Base-by-base conservation (phyloP, 2,888 invertebrate genomes). In the Cryptus armator region DNA sequence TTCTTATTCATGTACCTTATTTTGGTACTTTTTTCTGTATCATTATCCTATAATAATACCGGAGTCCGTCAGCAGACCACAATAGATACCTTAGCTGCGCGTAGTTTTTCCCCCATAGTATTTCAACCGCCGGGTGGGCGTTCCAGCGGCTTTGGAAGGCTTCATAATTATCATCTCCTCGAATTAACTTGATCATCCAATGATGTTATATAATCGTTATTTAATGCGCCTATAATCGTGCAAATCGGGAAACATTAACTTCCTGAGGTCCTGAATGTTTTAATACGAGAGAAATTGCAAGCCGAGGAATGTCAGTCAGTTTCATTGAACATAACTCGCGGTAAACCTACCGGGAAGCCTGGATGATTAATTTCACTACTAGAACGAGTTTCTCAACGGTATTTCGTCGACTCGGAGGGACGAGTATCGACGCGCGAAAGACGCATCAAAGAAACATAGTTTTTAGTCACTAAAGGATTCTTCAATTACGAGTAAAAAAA, bases 21-120 rank as follows among this genome's bases (percentile, higher is more conserved):
- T 64, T 68, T 56, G 53, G 5, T 37, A 16, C 37, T 3, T 71
- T 51, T 29, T 56, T 29, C 16, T 56, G 72, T 74, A 44, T 78
- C 32, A 67, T 78, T 83, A 79, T 48, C 37, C 59, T 48, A 2
- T 29, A 53, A 67, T 67, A 59, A 81, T 1, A 19, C 12, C 68
- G 59, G 44, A 37, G 46, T 67, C 59, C 32, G 67, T 19, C 19
- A 59, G 29, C 5, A 64, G 43, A 14, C 71, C n/a, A 56, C 75
- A 24, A 32, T 80, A 29, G 24, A 32, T 80, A 29, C 56, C 29
- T n/a, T 66, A 14, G 6, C 24, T 37, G 19, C 44, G 71, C 71
- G 37, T 37, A 37, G 6, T 1, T 37, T 53, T 72, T 72, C 7
- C 16, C 29, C 51, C 32, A 70, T 70, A 70, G 16, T 32, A 48